phyloP scores from a whole-genome alignment of 2,888 invertebrate genomes.

The Euproctis similis region DNA sequence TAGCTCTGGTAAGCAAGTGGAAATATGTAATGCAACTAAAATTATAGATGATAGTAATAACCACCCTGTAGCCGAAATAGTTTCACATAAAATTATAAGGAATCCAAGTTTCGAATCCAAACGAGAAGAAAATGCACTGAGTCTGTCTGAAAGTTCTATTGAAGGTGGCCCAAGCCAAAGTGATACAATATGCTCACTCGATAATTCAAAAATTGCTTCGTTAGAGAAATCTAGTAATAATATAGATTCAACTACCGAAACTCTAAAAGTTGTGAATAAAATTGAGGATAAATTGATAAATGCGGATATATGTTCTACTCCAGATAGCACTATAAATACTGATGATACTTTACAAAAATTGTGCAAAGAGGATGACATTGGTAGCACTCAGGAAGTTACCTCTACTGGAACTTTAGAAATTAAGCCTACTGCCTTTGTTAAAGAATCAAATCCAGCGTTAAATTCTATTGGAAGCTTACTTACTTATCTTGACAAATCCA shows the following conservation, averaged over 20 bases:
- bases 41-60: no score
- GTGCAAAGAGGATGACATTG: conserved; percentile 28
- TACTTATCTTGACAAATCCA: conserved; percentile 61
- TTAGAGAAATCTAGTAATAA: conserved; percentile 20
- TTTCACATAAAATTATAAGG: no score
- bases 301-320: conserved; percentile 29
- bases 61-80: no score
- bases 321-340: conserved; percentile 54
- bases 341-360: conserved; percentile 21
- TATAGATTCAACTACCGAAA: conserved; percentile 44
- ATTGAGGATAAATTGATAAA: conserved; percentile 10
- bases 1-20: conserved; percentile 3
- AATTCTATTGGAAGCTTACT: conserved; percentile 48
- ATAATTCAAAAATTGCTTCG: neutral
- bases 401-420: conserved; percentile 35
- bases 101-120: no score
- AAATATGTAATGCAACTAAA: no score
- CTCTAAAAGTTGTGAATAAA: conserved; percentile 9
- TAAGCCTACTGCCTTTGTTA: conserved; percentile 23
- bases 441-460: conserved; percentile 24
- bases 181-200: conserved; percentile 1
- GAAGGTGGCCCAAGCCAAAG: conserved; percentile 1
- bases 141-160: neutral
- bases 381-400: conserved; percentile 49
- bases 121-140: neutral